These are phyloP conservation scores for Ispidina lecontei DNA, from an alignment of 2,797 vertebrate genomes.

Conservation along the genomic window DNA sequence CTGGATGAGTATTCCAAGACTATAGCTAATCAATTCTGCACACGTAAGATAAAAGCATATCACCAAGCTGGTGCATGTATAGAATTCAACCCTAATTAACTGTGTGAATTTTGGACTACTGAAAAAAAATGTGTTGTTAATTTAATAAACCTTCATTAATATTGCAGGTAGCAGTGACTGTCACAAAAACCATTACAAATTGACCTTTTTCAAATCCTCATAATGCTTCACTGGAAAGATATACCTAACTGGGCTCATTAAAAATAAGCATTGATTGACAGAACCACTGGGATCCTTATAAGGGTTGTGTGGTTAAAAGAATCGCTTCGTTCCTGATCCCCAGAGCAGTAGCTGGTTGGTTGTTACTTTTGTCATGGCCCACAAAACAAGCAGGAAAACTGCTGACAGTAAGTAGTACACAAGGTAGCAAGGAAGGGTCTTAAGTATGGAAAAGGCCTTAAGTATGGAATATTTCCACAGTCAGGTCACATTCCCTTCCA, in stretches of 20 bases:
- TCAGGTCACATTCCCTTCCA: not conserved
- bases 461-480: not conserved
- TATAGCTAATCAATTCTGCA: not conserved
- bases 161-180: not conserved
- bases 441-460: not conserved
- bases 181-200: slow-evolving; percentile 19
- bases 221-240: slow-evolving; percentile 29
- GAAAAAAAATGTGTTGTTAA: slow-evolving; percentile 13
- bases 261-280: slow-evolving; percentile 40
- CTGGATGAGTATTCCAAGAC: not conserved
- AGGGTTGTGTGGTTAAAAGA: not conserved
- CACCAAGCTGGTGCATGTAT: not conserved
- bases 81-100: slow-evolving; percentile 1
- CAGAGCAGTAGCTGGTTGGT: not conserved
- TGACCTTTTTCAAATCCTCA: slow-evolving; percentile 33
- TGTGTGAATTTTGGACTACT: not conserved
- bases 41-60: not conserved
- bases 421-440: not conserved
- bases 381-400: not conserved
- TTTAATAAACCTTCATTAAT: slow-evolving; percentile 58
- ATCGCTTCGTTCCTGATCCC: not conserved
- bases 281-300: not conserved
- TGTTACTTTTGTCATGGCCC: not conserved
- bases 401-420: not conserved
- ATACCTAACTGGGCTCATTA: slow-evolving; percentile 55